Percentiles rank a stretch among this genome's conserved stretches.
phyloP scores from a whole-genome alignment of 2,797 vertebrate species.

The Otolemur crassicaudatus region DNA sequence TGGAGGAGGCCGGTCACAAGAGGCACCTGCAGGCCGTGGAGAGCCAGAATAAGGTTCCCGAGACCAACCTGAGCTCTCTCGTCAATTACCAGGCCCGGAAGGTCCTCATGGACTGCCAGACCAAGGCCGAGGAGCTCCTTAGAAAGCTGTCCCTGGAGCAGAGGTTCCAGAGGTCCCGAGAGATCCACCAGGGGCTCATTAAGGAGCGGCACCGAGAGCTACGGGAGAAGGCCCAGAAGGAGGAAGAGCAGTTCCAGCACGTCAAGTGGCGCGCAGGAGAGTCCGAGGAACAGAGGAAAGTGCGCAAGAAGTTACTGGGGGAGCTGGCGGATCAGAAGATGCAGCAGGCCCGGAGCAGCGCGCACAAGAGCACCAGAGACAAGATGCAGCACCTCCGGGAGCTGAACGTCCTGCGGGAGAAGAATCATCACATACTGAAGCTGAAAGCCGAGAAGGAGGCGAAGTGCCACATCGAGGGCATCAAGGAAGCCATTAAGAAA shows the following conservation, averaged over 20 bases:
- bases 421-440: slow-evolving; percentile 83
- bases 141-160: slow-evolving; percentile 84
- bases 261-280: slow-evolving; percentile 79
- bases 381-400: slow-evolving; percentile 72
- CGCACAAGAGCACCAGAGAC: slow-evolving; percentile 58
- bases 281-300: slow-evolving; percentile 79
- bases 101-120: slow-evolving; percentile 86
- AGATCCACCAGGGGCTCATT: slow-evolving; percentile 68
- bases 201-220: slow-evolving; percentile 81
- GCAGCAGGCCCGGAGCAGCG: slow-evolving; percentile 78
- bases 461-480: slow-evolving; percentile 79
- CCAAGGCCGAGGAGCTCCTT: slow-evolving; percentile 83
- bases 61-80: slow-evolving; percentile 86
- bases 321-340: slow-evolving; percentile 84
- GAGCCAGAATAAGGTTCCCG: slow-evolving; percentile 81
- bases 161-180: slow-evolving; percentile 77
- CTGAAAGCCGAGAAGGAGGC: slow-evolving; percentile 87
- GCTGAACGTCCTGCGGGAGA: slow-evolving; percentile 82
- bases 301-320: slow-evolving; percentile 82
- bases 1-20: slow-evolving; percentile 77
- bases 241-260: slow-evolving; percentile 84
- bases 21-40: slow-evolving; percentile 75
- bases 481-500: slow-evolving; percentile 78
- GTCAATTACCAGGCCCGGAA: slow-evolving; percentile 88
- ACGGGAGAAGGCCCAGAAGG: slow-evolving; percentile 78